Evolutionary conservation across 2,113 vertebrate genomes (phyloP).

Genomic region (Chroicocephalus ridibundus): DNA sequence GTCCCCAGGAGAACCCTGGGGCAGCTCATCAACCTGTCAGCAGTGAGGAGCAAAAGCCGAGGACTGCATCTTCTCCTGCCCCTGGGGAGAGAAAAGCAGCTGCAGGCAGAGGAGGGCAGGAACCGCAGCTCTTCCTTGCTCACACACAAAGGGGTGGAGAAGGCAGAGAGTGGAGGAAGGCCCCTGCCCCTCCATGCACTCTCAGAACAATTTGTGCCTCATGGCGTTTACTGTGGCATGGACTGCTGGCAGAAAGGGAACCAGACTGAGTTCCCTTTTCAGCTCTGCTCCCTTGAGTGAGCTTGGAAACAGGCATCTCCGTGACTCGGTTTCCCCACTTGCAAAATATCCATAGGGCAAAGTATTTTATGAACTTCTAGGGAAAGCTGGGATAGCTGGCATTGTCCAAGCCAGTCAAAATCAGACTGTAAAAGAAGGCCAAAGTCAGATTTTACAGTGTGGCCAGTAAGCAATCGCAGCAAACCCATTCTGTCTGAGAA

Average conservation of each 20-base stretch:
- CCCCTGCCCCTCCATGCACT: fast-evolving
- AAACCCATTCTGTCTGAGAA: background rate
- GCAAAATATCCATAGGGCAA: background rate
- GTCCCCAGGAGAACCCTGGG: background rate
- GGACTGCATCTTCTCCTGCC: background rate
- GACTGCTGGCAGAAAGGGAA: background rate
- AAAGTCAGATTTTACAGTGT: background rate
- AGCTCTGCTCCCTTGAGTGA: background rate
- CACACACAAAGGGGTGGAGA: fast-evolving
- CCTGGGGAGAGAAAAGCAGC: background rate
- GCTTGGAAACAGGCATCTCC: background rate
- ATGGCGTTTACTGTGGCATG: fast-evolving
- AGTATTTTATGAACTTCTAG: background rate
- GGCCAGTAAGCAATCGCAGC: background rate
- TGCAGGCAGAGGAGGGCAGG: background rate
- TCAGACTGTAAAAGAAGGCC: background rate
- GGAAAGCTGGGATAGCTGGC: background rate
- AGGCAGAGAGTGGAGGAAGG: background rate
- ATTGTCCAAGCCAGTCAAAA: background rate
- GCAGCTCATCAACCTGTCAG: background rate
- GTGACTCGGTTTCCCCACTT: background rate
- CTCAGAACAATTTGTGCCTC: background rate
- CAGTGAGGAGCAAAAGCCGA: background rate
- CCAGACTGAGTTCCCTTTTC: background rate
- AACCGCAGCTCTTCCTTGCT: background rate